Evolutionary conservation across 2,888 invertebrate genomes (phyloP), one percentile per base, ranked within the genome.

Genomic region (Stictocephala bisonia): DNA sequence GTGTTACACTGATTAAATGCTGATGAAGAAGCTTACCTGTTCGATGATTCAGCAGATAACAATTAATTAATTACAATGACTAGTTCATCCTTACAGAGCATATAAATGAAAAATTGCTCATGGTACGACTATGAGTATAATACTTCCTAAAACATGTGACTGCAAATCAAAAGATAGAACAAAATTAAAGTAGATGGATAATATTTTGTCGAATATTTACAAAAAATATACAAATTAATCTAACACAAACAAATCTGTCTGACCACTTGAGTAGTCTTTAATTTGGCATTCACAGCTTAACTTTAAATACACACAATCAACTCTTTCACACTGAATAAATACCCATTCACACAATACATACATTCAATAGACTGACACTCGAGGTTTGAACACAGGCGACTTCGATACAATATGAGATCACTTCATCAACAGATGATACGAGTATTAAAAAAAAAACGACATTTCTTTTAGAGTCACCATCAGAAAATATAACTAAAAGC

Each of bases 291-390:
- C 22, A 18, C 40, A 40, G 35, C 60, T 60, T 35, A 27, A 35
- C 6, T 3, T 60, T 35, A 40, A 18, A 31, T 40, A 60, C 13
- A 22, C 60, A 60, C 60, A 40, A 31, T 9, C 1, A n/a, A n/a
- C n/a, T n/a, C 60, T 60, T 35, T 60, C 60, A 60, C n/a, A 60
- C 60, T 31, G 60, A 60, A 60, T 60, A 60, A 60, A 60, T 60
- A 60, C 31, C 60, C 60, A 60, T 22, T 1, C 60, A 35, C 40
- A 35, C 60, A 35, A 18, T n/a, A n/a, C n/a, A n/a, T n/a, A n/a
- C n/a, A n/a, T n/a, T n/a, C n/a, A n/a, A n/a, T n/a, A 60, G 20
- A 60, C 18, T 40, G 22, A 60, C 40, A 60, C 60, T 13, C 31
- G 60, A 35, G 26, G 31, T 40, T 6, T 60, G 60, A 60, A 60